phyloP scores from a whole-genome alignment of 2,113 vertebrate genomes.

The Hyaena hyaena region DNA sequence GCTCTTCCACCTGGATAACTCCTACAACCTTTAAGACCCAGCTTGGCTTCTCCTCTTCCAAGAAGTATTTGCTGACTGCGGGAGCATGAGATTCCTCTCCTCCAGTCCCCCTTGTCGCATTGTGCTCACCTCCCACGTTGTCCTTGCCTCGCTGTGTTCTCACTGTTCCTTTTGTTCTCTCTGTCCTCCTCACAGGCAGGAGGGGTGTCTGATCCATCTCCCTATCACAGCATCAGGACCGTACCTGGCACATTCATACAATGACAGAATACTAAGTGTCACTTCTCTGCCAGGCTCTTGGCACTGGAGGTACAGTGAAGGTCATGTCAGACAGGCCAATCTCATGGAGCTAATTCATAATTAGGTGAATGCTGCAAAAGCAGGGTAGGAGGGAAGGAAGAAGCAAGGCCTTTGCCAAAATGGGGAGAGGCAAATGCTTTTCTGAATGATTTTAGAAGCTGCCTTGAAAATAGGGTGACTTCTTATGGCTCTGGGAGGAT shows the following conservation, averaged over 20 bases:
- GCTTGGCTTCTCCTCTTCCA: background rate
- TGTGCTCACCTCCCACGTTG: background rate
- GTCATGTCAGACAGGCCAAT: background rate
- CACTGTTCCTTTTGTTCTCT: background rate
- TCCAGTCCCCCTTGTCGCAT: background rate
- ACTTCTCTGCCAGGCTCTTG: background rate
- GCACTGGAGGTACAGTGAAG: background rate
- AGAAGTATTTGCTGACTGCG: background rate
- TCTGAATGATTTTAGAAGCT: background rate
- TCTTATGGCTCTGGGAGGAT: background rate
- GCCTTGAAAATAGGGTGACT: background rate
- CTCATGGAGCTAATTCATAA: background rate
- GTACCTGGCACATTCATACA: background rate
- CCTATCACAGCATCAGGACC: background rate
- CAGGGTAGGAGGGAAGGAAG: background rate
- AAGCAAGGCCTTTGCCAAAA: background rate
- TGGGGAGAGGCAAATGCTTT: background rate
- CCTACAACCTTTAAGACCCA: background rate
- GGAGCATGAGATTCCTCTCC: background rate
- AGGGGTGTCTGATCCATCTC: background rate
- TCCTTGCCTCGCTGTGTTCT: background rate
- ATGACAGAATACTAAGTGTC: background rate
- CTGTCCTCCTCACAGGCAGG: background rate
- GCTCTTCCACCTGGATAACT: background rate
- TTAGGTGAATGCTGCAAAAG: background rate